These are phyloP conservation scores for Ciconia stormi DNA, from an alignment of 2,113 vertebrate species.

Conservation along the genomic window DNA sequence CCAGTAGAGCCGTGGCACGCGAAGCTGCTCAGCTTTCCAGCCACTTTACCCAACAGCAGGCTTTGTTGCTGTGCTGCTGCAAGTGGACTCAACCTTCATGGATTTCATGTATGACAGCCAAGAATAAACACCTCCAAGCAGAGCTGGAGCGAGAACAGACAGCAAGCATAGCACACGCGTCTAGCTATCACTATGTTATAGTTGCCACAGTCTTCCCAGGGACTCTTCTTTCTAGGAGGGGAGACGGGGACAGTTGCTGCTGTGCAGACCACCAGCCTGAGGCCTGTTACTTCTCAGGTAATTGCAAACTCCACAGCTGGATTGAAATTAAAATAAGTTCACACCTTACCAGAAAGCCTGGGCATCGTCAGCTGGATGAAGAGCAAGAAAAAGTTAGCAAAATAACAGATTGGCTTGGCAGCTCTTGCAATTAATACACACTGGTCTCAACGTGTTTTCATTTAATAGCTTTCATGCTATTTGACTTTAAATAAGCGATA, in stretches of 20 bases:
- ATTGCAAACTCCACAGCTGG: not conserved
- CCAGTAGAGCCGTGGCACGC: rapidly evolving
- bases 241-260: not conserved
- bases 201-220: not conserved
- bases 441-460: not conserved
- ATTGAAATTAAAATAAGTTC: not conserved
- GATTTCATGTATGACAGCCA: rapidly evolving
- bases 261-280: not conserved
- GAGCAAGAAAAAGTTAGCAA: not conserved
- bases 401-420: not conserved
- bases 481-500: not conserved
- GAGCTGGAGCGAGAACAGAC: not conserved
- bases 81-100: rapidly evolving
- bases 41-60: not conserved
- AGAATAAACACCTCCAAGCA: not conserved
- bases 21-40: not conserved
- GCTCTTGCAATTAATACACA: not conserved
- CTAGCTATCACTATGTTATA: rapidly evolving
- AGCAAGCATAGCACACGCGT: not conserved
- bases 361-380: not conserved
- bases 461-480: not conserved
- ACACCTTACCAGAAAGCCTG: not conserved
- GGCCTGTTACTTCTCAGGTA: not conserved
- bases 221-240: not conserved
- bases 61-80: not conserved